Evolutionary conservation across 2,113 vertebrate species (phyloP), one percentile per base, ranked within the genome.

Genomic region (Hylia prasina): DNA sequence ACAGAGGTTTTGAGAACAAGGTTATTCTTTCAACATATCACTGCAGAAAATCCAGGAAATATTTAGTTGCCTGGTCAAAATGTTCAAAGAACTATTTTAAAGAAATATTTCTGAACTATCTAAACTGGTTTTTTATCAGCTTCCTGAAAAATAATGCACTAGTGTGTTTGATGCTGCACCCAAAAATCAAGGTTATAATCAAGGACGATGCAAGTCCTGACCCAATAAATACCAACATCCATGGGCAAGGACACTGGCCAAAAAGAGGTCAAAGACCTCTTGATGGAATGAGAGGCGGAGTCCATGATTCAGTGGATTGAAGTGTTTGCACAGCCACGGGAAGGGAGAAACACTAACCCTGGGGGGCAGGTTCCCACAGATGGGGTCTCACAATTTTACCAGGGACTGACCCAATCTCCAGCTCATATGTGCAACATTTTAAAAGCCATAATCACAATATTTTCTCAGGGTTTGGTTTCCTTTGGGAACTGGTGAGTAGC

Each of bases 371-470:
- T 1, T 76, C 35, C 56, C 23, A n/a, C 0, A 1, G 18, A 27
- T 1, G 33, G 58, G 9, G 11, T 56, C 45, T 68, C 20, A 2
- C 42, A 21, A 2, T 19, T 11, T 33, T 3, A 64, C 56, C 48
- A 16, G 0, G 1, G 21, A 16, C 18, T 44, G 51, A 50, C 10
- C 50, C 48, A 9, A 39, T 4, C 11, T 3, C 0, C 5, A 13
- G 31, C 56, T 48, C 70, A 16, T 14, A 20, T 0, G 3, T 3
- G 10, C 54, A 42, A 40, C 18, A 5, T 18, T 30, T 27, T 2
- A 19, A 7, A 51, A 47, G 57, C 4, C 4, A 0, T 9, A 30
- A 63, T 31, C 47, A n/a, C 39, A 42, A 1, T 25, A 51, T 53
- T 45, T 53, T 17, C 63, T 51, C 54, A 11, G 42, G 19, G 14